Base-by-base conservation (phyloP, 2,888 invertebrate genomes). In the Stegana nigrithorax region DNA sequence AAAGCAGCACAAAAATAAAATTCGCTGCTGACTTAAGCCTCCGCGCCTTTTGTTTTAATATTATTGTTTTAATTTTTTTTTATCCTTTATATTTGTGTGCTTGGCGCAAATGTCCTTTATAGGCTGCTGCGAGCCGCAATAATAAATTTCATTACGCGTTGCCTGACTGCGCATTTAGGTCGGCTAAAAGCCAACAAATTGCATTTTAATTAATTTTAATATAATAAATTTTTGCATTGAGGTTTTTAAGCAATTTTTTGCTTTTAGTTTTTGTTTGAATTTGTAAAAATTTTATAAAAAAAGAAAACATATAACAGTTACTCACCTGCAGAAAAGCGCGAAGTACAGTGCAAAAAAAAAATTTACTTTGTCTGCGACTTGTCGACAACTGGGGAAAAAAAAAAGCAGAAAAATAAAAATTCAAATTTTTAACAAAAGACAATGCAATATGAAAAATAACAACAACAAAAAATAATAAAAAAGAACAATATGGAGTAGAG, bases 101-200 rank as follows among this genome's bases (percentile, higher is more conserved):
- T 62, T 63, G 27, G 61, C 27, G 12, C 58, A 47, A 71, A 67
- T 67, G 56, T 56, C 71, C 61, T 64, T 72, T 64, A n/a, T n/a
- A n/a, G n/a, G n/a, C n/a, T n/a, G n/a, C n/a, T n/a, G n/a, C n/a
- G n/a, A 66, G 62, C 60, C 59, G 55, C 65, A 66, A 67, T 66
- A 66, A 61, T 39, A 65, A 70, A 77, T 67, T 71, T 17, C 39
- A 69, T 73, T 73, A 69, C 51, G 44, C 44, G 21, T 25, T 14
- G 21, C 21, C 19, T 17, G 21, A 50, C 14, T 21, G n/a, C 8
- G 25, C 25, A 26, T 36, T 4, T 14, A 36, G 36, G 10, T 12
- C 32, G 5, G 57, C 60, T 59, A 29, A 51, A 57, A 64, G 60
- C 64, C 59, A 57, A 60, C 64, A 62, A 64, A 64, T 51, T 62